A percentile compares a stretch with the other conserved stretches of the same genome.
These are phyloP conservation scores for Buceros bicornis DNA, from an alignment of 2,797 vertebrate genomes.

Conservation along the genomic window DNA sequence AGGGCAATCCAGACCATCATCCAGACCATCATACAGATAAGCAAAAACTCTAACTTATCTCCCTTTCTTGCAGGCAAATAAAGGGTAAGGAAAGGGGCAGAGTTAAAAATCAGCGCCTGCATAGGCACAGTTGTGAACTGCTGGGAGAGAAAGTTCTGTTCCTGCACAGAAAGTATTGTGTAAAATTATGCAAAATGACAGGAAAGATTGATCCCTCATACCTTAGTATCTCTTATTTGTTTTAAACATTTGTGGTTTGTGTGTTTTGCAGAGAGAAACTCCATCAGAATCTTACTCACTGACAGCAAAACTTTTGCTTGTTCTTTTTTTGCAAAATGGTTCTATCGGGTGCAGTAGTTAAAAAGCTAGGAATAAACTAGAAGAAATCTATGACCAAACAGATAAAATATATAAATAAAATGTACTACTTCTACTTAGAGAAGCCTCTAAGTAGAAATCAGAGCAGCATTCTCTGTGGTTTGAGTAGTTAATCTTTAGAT, in stretches of 20 bases:
- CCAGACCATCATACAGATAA: background rate
- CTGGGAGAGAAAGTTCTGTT: background rate
- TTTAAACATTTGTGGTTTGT: background rate
- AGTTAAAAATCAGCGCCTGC: background rate
- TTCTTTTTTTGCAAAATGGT: background rate
- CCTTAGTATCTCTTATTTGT: background rate
- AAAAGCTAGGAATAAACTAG: background rate
- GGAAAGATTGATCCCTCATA: background rate
- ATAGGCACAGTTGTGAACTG: background rate
- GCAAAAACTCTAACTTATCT: background rate
- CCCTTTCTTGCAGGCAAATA: background rate
- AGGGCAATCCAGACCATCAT: background rate
- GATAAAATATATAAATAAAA: background rate
- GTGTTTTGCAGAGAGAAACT: background rate
- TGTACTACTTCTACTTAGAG: background rate
- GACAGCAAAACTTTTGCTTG: background rate
- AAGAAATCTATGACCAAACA: background rate
- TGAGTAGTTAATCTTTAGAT: background rate
- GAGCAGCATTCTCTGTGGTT: background rate
- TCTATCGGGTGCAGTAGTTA: background rate
- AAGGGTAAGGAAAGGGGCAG: background rate
- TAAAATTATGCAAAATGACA: background rate
- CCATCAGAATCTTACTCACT: background rate
- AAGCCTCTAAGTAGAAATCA: background rate
- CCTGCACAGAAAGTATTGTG: background rate